phyloP scores from a whole-genome alignment of 2,113 vertebrate species.

The Dolichallabes microphthalmus region DNA sequence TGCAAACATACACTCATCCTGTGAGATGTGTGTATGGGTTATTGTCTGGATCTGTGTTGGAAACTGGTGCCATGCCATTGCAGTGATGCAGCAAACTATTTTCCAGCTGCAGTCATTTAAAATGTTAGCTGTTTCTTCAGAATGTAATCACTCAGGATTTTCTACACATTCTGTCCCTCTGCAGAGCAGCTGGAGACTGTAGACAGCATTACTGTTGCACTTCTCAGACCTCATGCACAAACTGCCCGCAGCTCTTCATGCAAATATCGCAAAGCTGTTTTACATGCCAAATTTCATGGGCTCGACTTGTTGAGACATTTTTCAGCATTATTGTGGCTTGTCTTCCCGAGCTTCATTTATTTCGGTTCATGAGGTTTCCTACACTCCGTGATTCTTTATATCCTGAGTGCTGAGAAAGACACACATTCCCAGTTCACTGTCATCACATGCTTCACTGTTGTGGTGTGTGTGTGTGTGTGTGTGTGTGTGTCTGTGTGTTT shows the following conservation, averaged over 20 bases:
- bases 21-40: neutral
- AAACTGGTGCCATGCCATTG: neutral
- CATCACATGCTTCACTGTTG: neutral
- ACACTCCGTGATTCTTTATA: neutral
- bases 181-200: neutral
- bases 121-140: neutral
- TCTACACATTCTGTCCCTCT: neutral
- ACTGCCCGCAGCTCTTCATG: constrained; percentile 47
- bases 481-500: neutral
- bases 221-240: neutral
- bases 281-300: constrained; percentile 53
- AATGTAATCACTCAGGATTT: neutral
- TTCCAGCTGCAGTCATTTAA: neutral
- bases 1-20: neutral
- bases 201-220: neutral
- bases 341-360: neutral
- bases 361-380: neutral
- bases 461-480: neutral
- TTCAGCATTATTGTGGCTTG: neutral
- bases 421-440: neutral
- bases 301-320: neutral
- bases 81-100: neutral
- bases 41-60: neutral
- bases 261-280: constrained; percentile 57
- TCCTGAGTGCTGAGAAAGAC: neutral